Conservation (phyloP, 2,888 invertebrate species). For the Aporophyla lueneburgensis region DNA sequence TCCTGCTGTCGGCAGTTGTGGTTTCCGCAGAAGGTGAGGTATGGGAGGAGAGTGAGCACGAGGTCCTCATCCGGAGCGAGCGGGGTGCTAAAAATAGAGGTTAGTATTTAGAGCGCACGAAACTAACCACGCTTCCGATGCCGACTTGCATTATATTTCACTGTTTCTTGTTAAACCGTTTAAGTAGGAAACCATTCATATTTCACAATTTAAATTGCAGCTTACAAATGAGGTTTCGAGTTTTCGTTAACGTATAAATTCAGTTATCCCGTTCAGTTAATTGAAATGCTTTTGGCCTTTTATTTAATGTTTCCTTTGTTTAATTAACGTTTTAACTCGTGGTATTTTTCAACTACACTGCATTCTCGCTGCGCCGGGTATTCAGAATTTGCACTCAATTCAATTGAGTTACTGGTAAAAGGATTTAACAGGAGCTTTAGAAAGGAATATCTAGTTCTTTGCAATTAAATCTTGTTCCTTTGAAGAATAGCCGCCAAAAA, state of each 20-base stretch:
- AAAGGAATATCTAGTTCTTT: constrained; percentile 10
- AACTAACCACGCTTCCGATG: constrained; percentile 55
- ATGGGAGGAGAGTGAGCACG: constrained; percentile 95
- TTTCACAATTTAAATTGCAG: background rate
- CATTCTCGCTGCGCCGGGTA: background rate
- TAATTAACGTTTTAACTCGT: constrained; percentile 37
- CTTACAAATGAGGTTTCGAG: background rate
- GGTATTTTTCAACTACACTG: constrained; percentile 38
- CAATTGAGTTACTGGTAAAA: constrained; percentile 17
- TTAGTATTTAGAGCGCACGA: constrained; percentile 74
- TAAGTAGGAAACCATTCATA: constrained; percentile 5
- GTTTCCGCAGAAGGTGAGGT: constrained; percentile 93
- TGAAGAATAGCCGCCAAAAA: constrained; percentile 1
- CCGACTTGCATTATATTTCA: constrained; percentile 43
- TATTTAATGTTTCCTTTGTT: background rate
- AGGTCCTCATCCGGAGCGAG: constrained; percentile 94
- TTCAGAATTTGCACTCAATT: constrained; percentile 14
- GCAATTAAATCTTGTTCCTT: constrained; percentile 11
- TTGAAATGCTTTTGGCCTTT: background rate
- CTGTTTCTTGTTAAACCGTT: constrained; percentile 19
- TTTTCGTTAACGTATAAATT: background rate
- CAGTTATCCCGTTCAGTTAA: background rate
- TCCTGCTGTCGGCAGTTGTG: constrained; percentile 88
- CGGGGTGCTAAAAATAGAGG: constrained; percentile 95
- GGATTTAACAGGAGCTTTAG: background rate